Evolutionary conservation across 2,797 vertebrate species (phyloP).

Genomic region (Podarcis siculus): DNA sequence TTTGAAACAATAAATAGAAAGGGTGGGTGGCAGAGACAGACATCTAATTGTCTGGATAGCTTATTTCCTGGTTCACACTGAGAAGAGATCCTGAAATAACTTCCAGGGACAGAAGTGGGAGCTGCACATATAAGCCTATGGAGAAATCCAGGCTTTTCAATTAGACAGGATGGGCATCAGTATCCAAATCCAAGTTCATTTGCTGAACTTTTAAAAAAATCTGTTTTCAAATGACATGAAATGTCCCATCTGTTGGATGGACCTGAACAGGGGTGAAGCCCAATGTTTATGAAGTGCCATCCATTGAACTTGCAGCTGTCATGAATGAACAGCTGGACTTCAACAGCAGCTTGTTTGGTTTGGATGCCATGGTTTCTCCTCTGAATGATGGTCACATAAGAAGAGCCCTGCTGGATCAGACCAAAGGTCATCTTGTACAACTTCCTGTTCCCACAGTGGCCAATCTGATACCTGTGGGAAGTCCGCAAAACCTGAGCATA

Average conservation of each 20-base stretch:
- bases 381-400: neutral
- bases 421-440: too few relatives aligned
- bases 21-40: neutral
- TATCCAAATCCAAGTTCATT: neutral
- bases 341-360: neutral
- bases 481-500: too few relatives aligned
- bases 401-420: too few relatives aligned
- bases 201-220: neutral
- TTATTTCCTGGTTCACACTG: neutral
- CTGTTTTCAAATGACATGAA: neutral
- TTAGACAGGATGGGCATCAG: neutral
- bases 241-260: neutral
- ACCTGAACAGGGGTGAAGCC: neutral
- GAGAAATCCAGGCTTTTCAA: neutral
- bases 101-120: neutral
- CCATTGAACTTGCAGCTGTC: neutral
- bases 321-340: neutral
- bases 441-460: too few relatives aligned
- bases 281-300: neutral
- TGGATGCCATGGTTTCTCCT: neutral
- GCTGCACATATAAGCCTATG: neutral
- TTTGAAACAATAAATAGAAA: neutral
- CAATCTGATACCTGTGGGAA: too few relatives aligned
- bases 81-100: neutral
- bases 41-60: neutral